Evolutionary conservation across 2,888 invertebrate species (phyloP), one percentile per base, ranked within the genome.

Genomic region (Ernsta delagoae): DNA sequence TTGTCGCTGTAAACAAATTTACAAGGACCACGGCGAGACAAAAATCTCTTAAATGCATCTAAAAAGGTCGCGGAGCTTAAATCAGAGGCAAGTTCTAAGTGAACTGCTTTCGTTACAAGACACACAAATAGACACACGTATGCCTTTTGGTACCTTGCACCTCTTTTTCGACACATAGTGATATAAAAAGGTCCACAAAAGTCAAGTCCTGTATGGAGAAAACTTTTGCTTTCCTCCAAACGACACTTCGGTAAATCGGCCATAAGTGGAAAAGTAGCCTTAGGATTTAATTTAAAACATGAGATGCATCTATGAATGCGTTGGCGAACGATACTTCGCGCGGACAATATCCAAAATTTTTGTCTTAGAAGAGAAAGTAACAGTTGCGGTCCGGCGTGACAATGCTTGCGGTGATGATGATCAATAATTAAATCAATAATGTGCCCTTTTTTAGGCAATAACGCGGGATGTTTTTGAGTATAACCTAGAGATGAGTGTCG

Each of bases 81-180:
- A 48, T 70, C 68, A 9, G 31, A 39, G 1, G 78, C 79, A 4
- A 72, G 45, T 59, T 80, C 79, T 1, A 81, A 65, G 54, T 79
- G 79, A 9, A 71, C 34, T 8, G 71, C 71, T 8, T 63, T 68
- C 5, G 71, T 71, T 7, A 59, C 62, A 41, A 70, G 66, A 63
- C 72, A 73, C 2, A 73, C 60, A 39, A 73, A 73, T 0, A 73
- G 36, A 24, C 71, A 70, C n/a, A 73, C 70, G 24, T 73, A 73
- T 3, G 70, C 72, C 39, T 71, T 73, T 16, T 50, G 48, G 5
- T 66, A 60, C 8, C 43, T 39, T 16, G 36, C 57, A 36, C 71
- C 59, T 11, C 73, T 48, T 8, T 66, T 68, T n/a, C 39, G 39
- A 6, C 61, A 59, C 8, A 50, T 34, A 24, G 65, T 59, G 8